These are phyloP conservation scores for Hiodon tergisus DNA, from an alignment of 2,113 vertebrate genomes.

Conservation along the genomic window DNA sequence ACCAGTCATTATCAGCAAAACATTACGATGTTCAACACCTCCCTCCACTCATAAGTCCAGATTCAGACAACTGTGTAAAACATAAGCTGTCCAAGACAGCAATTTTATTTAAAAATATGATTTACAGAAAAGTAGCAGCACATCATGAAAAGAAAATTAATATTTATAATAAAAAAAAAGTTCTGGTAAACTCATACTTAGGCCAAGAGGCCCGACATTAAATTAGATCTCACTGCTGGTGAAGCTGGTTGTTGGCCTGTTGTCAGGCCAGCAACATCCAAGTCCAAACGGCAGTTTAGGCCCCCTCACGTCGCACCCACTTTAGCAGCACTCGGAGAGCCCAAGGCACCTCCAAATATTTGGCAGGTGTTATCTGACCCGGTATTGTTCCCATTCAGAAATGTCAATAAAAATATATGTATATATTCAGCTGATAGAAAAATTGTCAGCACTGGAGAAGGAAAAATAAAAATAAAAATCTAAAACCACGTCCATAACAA, in stretches of 20 bases:
- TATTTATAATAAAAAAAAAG: constrained; percentile 43
- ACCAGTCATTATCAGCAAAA: too few relatives aligned
- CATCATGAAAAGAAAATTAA: constrained; percentile 49
- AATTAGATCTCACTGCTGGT: constrained; percentile 38
- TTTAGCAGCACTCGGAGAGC: constrained; percentile 86
- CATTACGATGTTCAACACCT: constrained; percentile 10
- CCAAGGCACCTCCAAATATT: constrained; percentile 63
- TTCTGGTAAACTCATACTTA: constrained; percentile 53
- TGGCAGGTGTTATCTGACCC: constrained; percentile 64
- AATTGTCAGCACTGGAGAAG: background rate
- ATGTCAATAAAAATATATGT: constrained; percentile 1
- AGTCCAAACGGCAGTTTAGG: constrained; percentile 34
- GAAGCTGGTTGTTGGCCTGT: constrained; percentile 48
- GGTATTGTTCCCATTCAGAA: constrained; percentile 17
- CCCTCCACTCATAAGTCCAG: constrained; percentile 18
- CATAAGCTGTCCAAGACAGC: constrained; percentile 59
- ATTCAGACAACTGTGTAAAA: constrained; percentile 18
- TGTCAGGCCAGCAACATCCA: constrained; percentile 38
- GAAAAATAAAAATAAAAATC: constrained; percentile 3
- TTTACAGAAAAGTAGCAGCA: constrained; percentile 78
- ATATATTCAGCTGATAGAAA: background rate
- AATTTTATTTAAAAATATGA: constrained; percentile 77
- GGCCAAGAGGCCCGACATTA: constrained; percentile 12
- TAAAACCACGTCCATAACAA: constrained; percentile 5
- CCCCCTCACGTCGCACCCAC: constrained; percentile 70